Percentiles rank a stretch among this genome's conserved stretches.
These are phyloP conservation scores for Ifrita kowaldi DNA, from an alignment of 2,113 vertebrate species.

Conservation along the genomic window DNA sequence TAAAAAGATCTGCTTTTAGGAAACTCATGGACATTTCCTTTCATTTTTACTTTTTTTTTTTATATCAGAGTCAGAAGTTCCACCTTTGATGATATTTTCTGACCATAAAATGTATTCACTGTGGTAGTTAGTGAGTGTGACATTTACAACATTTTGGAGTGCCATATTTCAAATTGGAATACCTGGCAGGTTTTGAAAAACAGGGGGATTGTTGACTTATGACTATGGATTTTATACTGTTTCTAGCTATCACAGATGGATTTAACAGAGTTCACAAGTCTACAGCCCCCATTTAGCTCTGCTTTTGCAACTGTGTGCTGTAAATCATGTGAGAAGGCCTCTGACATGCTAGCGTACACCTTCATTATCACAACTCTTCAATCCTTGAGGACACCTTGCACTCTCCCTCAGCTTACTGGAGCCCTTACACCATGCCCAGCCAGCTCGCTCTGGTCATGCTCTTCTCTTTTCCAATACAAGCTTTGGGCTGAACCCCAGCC, in stretches of 20 bases:
- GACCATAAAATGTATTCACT: not conserved
- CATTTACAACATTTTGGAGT: not conserved
- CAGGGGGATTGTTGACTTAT: not conserved
- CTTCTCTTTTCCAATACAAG: accelerated
- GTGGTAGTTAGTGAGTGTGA: not conserved
- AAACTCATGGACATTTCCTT: not conserved
- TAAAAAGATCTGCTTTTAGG: not conserved
- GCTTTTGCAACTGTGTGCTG: not conserved
- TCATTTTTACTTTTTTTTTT: not conserved
- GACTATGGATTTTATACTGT: not conserved
- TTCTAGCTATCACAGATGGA: not conserved
- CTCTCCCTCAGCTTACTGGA: not conserved
- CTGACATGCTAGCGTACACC: not conserved
- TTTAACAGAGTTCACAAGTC: not conserved
- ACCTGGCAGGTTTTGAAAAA: not conserved
- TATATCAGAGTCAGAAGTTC: not conserved
- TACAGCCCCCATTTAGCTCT: not conserved
- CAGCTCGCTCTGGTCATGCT: accelerated
- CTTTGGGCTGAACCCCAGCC: not conserved
- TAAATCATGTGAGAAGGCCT: not conserved
- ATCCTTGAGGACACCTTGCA: not conserved
- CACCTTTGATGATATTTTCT: not conserved
- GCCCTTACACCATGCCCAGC: too few relatives aligned
- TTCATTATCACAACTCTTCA: not conserved
- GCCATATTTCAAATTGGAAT: not conserved